Conservation (phyloP, 2,113 vertebrate genomes). For the Mus pahari region DNA sequence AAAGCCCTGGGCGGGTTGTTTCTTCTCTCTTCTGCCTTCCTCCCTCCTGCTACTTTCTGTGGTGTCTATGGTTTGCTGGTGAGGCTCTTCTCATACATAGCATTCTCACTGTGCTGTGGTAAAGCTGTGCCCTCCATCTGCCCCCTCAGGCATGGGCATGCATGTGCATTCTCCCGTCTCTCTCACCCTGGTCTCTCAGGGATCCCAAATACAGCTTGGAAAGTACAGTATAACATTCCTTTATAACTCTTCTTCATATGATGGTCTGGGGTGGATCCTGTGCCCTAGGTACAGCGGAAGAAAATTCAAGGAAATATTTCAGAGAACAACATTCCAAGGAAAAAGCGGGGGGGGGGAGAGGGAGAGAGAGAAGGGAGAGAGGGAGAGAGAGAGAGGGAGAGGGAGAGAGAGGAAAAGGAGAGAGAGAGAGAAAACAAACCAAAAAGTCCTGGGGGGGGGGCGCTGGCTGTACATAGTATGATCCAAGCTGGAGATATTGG, state of each 20-base stretch:
- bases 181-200: not conserved
- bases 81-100: not conserved
- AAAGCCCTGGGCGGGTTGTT: not conserved
- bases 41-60: not conserved
- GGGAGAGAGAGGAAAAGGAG: too few relatives aligned
- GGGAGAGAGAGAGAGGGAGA: too few relatives aligned
- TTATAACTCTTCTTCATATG: not conserved
- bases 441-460: not conserved
- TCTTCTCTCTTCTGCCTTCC: not conserved
- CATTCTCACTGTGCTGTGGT: not conserved
- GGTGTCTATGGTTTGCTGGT: not conserved
- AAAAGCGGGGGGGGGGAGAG: too few relatives aligned
- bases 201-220: too few relatives aligned
- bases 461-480: not conserved
- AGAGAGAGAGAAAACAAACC: not conserved
- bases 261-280: not conserved
- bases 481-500: not conserved
- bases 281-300: not conserved
- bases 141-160: not conserved
- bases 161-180: not conserved
- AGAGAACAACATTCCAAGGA: not conserved
- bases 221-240: not conserved
- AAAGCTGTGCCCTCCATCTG: not conserved
- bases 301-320: not conserved
- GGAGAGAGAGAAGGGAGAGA: rapidly evolving